phyloP scores from a whole-genome alignment of 2,888 invertebrate genomes.

The Beris morrisii region DNA sequence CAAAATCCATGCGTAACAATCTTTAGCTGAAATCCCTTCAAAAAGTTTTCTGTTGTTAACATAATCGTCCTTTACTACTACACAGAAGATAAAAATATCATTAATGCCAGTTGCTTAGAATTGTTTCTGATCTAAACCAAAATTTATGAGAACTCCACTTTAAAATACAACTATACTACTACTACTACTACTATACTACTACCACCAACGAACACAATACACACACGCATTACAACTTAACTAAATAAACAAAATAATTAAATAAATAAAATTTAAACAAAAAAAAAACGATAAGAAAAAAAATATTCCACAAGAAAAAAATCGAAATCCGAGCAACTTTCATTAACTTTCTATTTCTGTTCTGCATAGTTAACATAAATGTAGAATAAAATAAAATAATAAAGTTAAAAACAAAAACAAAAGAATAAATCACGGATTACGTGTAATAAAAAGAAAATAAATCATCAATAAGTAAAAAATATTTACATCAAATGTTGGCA shows the following conservation, averaged over 20 bases:
- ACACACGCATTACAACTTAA: conserved; percentile 1
- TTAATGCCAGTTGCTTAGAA: conserved; percentile 31
- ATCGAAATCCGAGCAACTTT: conserved; percentile 20
- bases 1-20: conserved; percentile 22
- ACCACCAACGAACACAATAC: conserved; percentile 1
- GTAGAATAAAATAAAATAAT: conserved; percentile 16
- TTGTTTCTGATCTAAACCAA: conserved; percentile 17
- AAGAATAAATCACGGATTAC: conserved; percentile 12
- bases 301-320: too few relatives aligned
- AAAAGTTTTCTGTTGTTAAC: conserved; percentile 26
- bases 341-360: conserved; percentile 31
- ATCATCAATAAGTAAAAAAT: conserved; percentile 7
- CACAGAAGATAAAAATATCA: conserved; percentile 25
- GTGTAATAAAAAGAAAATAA: conserved; percentile 8
- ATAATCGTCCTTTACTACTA: conserved; percentile 32
- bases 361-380: conserved; percentile 27
- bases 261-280: conserved; percentile 21
- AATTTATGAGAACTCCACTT: conserved; percentile 6
- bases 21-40: conserved; percentile 25
- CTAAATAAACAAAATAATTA: conserved; percentile 23
- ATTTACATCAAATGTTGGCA: conserved; percentile 16
- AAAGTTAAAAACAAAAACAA: conserved; percentile 13
- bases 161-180: conserved; percentile 23
- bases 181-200: conserved; percentile 21
- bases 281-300: conserved; percentile 5